Evolutionary conservation across 2,113 vertebrate species (phyloP).

Genomic region (Entomyzon cyanotis): DNA sequence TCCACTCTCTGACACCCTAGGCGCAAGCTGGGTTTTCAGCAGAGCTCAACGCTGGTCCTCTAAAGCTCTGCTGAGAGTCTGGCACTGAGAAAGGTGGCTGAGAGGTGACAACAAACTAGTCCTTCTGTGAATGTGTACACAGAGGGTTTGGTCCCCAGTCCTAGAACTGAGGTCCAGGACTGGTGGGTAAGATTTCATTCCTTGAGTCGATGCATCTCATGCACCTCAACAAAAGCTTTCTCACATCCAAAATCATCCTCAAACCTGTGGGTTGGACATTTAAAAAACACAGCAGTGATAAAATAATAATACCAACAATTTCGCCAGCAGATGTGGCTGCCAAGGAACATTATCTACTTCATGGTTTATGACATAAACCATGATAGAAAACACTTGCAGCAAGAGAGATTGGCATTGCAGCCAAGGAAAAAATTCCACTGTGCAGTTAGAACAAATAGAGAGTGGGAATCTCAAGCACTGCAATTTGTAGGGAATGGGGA

Average conservation of each 20-base stretch:
- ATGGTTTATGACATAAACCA: background rate
- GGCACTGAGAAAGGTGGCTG: background rate
- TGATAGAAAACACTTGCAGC: constrained; percentile 38
- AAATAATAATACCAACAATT: background rate
- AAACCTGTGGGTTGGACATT: background rate
- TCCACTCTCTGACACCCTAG: background rate
- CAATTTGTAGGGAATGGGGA: background rate
- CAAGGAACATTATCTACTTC: background rate
- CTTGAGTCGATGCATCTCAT: rapidly evolving
- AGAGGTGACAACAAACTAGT: background rate
- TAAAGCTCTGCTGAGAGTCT: background rate
- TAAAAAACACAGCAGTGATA: background rate
- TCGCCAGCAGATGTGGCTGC: background rate
- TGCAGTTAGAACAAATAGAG: background rate
- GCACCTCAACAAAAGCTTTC: background rate
- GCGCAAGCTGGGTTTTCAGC: background rate
- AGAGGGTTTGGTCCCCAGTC: background rate
- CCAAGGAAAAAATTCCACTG: background rate
- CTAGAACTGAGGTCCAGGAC: background rate
- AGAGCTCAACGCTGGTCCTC: background rate
- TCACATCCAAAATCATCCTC: background rate
- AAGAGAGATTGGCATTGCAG: background rate
- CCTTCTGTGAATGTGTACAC: background rate
- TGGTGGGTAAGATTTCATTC: background rate
- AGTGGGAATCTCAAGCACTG: background rate